Percentiles rank a stretch among this genome's conserved stretches.
phyloP scores from a whole-genome alignment of 1,140 invertebrate genomes.

The Hesperophylax magnus region DNA sequence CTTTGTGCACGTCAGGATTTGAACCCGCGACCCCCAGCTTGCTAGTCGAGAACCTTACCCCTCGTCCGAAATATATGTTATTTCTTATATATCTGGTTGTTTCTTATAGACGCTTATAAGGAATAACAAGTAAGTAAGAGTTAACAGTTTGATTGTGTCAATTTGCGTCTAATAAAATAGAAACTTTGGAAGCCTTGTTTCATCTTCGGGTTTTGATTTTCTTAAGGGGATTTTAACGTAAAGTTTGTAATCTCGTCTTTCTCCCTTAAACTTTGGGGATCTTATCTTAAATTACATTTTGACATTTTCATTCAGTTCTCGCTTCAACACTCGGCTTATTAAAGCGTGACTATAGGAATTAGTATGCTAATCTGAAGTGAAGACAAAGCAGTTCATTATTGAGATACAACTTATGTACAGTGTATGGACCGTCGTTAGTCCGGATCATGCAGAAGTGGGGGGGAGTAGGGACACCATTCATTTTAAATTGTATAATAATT shows the following conservation, averaged over 20 bases:
- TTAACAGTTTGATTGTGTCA: conserved; percentile 21
- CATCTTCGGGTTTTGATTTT: conserved; percentile 28
- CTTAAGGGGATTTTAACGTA: neutral
- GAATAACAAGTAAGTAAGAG: neutral
- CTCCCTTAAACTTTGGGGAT: conserved; percentile 19
- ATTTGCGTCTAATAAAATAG: conserved; percentile 17
- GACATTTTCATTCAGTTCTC: conserved; percentile 50
- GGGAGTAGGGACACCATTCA: too few species aligned
- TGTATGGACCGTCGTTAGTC: too few species aligned
- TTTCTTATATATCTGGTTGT: too few species aligned
- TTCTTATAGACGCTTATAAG: too few species aligned
- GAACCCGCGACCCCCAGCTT: too few species aligned
- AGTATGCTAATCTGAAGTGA: conserved; percentile 26
- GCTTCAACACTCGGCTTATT: conserved; percentile 46
- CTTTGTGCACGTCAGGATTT: too few species aligned
- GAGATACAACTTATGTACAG: too few species aligned
- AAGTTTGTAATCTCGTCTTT: conserved; percentile 38
- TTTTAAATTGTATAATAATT: too few species aligned
- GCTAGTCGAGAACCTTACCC: too few species aligned
- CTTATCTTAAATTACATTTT: conserved; percentile 50
- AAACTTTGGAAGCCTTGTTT: conserved; percentile 19
- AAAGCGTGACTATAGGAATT: conserved; percentile 39
- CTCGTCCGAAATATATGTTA: too few species aligned
- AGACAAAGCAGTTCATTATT: conserved; percentile 2
- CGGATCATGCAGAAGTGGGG: too few species aligned